Percentiles rank a stretch among this genome's conserved stretches.
phyloP scores from a whole-genome alignment of 2,797 vertebrate species.

The Tadarida brasiliensis region DNA sequence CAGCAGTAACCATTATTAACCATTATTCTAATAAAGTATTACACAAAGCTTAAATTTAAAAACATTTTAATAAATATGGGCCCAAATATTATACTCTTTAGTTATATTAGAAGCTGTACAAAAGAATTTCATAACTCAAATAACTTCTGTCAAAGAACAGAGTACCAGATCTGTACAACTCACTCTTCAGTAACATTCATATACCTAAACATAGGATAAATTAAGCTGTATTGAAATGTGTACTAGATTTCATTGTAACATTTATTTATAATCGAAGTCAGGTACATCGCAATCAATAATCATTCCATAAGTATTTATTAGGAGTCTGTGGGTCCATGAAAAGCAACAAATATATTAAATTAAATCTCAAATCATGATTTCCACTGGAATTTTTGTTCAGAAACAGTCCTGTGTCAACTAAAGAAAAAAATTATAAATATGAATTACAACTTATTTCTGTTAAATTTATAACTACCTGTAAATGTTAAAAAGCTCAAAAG shows the following conservation, averaged over 20 bases:
- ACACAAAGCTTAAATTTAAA: constrained; percentile 42
- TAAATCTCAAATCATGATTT: constrained; percentile 6
- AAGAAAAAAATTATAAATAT: not conserved
- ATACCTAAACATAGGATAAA: not conserved
- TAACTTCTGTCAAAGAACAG: constrained; percentile 46
- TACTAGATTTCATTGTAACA: constrained; percentile 1
- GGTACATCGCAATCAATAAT: constrained; percentile 23
- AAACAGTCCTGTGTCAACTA: not conserved
- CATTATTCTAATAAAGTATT: not conserved
- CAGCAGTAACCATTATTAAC: not conserved
- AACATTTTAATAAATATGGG: constrained; percentile 38
- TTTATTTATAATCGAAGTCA: constrained; percentile 49
- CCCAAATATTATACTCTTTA: not conserved
- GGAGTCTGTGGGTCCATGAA: not conserved
- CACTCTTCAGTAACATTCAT: not conserved
- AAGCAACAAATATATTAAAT: not conserved
- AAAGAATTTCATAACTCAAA: constrained; percentile 33
- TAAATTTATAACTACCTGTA: constrained; percentile 18
- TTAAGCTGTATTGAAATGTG: not conserved
- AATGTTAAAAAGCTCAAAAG: constrained; percentile 21
- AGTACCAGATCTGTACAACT: not conserved
- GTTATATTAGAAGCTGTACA: not conserved
- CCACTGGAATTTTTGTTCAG: constrained; percentile 37
- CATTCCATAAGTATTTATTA: constrained; percentile 13
- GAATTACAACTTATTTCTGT: not conserved